Conservation (phyloP, 2,797 vertebrate genomes). For the Eupleurogrammus muticus region DNA sequence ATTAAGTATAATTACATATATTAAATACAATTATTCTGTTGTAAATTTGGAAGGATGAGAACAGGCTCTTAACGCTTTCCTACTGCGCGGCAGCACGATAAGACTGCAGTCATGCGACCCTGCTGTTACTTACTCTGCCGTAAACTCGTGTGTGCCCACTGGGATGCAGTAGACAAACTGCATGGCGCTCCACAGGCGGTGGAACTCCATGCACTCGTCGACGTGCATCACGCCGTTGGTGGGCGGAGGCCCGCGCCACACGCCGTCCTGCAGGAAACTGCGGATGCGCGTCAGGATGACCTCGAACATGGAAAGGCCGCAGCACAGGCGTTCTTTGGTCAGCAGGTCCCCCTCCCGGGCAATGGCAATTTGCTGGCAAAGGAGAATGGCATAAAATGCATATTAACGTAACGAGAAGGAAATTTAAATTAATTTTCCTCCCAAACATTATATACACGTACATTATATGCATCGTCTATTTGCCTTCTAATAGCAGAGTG, state of each 20-base stretch:
- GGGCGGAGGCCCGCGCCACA: conserved; percentile 97
- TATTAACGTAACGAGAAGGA: not conserved
- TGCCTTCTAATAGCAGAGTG: not conserved
- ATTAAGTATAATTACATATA: too few species aligned
- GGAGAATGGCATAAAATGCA: not conserved
- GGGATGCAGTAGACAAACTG: conserved; percentile 99
- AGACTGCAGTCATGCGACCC: not conserved
- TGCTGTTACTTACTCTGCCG: conserved; percentile 90
- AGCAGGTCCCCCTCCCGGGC: conserved; percentile 97
- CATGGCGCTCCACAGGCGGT: conserved; percentile 99
- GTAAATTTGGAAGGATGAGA: too few species aligned
- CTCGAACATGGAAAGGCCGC: conserved; percentile 99
- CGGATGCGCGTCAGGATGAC: conserved; percentile 97
- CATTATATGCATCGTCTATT: too few species aligned
- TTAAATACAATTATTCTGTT: too few species aligned
- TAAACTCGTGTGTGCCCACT: conserved; percentile 98
- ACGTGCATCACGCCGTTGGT: conserved; percentile 99
- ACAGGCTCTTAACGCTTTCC: not conserved
- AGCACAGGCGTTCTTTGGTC: conserved; percentile 98
- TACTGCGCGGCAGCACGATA: not conserved
- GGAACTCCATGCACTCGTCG: conserved; percentile 98
- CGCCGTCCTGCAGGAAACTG: conserved; percentile 95
- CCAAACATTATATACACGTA: not conserved
- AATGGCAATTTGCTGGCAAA: conserved; percentile 96
- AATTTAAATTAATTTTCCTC: not conserved